These are phyloP conservation scores for Dicrostonyx torquatus DNA, from an alignment of 2,797 vertebrate genomes.

Conservation along the genomic window DNA sequence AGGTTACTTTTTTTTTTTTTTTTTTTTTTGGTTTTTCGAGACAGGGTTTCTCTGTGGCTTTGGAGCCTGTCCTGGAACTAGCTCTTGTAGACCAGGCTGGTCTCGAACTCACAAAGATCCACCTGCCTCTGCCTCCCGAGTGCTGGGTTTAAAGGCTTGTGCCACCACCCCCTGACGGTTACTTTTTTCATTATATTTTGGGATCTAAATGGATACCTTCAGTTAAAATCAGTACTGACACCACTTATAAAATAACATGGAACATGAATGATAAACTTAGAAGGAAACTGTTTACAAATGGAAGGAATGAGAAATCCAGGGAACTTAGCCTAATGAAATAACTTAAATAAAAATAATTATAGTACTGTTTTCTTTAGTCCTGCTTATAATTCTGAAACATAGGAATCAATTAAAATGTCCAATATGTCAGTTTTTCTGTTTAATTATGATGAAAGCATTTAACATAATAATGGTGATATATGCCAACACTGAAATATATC, in stretches of 20 bases:
- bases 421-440: background rate
- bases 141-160: too few relatives aligned
- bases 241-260: background rate
- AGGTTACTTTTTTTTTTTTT: too few relatives aligned
- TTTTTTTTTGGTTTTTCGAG: too few relatives aligned
- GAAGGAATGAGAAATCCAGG: background rate
- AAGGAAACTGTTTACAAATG: background rate
- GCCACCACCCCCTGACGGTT: too few relatives aligned
- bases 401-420: background rate
- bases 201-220: background rate
- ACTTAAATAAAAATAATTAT: background rate
- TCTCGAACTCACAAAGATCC: too few relatives aligned
- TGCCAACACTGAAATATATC: background rate
- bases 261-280: background rate
- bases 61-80: too few relatives aligned
- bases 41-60: too few relatives aligned
- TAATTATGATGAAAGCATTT: slow-evolving; percentile 32
- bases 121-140: too few relatives aligned
- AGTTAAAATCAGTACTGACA: background rate
- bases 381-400: background rate
- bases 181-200: slow-evolving; percentile 29
- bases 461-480: background rate
- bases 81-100: too few relatives aligned
- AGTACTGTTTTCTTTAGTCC: background rate
- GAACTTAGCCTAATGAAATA: slow-evolving; percentile 2